phyloP scores from a whole-genome alignment of 2,888 invertebrate genomes.

The Spatulosminthurus flaviceps region DNA sequence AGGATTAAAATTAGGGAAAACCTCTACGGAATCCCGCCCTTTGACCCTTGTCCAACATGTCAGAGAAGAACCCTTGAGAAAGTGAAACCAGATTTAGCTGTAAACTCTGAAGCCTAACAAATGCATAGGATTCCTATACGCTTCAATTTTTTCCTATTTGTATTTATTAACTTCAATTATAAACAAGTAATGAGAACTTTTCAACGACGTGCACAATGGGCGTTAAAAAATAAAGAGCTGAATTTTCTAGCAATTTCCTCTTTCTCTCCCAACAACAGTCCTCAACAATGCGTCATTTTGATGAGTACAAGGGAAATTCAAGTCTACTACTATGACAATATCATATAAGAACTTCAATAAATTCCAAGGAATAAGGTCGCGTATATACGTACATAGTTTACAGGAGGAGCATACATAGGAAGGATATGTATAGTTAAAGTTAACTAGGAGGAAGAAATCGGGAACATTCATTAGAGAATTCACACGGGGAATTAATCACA shows the following conservation, averaged over 20 bases:
- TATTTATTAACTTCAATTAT: neutral
- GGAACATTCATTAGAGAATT: constrained; percentile 41
- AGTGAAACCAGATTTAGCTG: neutral
- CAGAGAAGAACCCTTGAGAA: constrained; percentile 13
- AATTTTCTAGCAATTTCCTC: too few species aligned
- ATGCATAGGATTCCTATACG: neutral
- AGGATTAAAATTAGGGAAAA: constrained; percentile 27
- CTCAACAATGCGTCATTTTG: too few species aligned
- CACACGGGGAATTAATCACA: constrained; percentile 44
- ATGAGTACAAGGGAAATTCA: too few species aligned
- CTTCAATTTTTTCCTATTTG: neutral
- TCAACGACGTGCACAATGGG: too few species aligned
- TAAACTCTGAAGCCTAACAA: neutral
- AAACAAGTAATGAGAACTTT: too few species aligned
- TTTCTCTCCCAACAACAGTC: too few species aligned
- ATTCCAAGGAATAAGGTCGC: too few species aligned
- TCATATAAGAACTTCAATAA: too few species aligned
- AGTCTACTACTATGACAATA: too few species aligned
- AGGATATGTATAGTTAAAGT: neutral
- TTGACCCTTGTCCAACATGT: neutral
- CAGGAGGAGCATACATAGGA: too few species aligned
- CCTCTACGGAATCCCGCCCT: neutral
- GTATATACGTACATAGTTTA: neutral
- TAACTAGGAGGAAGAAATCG: constrained; percentile 32
- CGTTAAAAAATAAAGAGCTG: too few species aligned